Conservation (phyloP, 2,888 invertebrate species). For the Lepetodrilus schrolli region DNA sequence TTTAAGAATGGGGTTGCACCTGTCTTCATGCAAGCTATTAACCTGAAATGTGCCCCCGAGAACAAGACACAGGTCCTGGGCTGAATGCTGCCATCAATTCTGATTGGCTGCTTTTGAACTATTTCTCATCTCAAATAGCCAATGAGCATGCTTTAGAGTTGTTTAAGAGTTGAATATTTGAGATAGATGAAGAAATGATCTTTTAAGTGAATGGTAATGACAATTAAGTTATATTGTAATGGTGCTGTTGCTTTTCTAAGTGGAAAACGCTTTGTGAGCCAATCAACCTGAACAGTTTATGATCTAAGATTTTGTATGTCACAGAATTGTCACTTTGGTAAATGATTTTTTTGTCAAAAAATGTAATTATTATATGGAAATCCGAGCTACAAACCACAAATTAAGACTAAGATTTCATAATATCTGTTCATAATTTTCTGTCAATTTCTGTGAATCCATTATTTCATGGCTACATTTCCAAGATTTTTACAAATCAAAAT, state of each 20-base stretch:
- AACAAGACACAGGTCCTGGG: not conserved
- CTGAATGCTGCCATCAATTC: not conserved
- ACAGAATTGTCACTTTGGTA: too few relatives aligned
- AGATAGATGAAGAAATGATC: slow-evolving; percentile 18
- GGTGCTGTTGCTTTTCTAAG: not conserved
- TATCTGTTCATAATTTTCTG: too few relatives aligned
- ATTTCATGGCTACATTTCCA: too few relatives aligned
- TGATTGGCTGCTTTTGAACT: slow-evolving; percentile 14
- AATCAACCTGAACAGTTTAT: not conserved
- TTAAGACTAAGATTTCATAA: too few relatives aligned
- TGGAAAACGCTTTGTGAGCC: not conserved
- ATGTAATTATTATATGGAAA: too few relatives aligned
- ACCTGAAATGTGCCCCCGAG: not conserved
- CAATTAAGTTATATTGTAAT: not conserved
- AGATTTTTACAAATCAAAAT: too few relatives aligned
- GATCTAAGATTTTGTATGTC: too few relatives aligned
- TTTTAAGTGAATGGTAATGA: not conserved
- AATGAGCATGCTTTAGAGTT: slow-evolving; percentile 11
- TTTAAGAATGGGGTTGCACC: slow-evolving; percentile 23
- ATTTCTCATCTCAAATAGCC: slow-evolving; percentile 4
- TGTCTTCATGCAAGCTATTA: not conserved
- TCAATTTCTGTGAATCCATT: too few relatives aligned
- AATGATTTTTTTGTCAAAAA: too few relatives aligned
- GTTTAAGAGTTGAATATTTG: not conserved
- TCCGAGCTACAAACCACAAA: too few relatives aligned